Evolutionary conservation across 2,797 vertebrate species (phyloP), one percentile per base, ranked within the genome.

Genomic region (Oreonectes daqikongensis): DNA sequence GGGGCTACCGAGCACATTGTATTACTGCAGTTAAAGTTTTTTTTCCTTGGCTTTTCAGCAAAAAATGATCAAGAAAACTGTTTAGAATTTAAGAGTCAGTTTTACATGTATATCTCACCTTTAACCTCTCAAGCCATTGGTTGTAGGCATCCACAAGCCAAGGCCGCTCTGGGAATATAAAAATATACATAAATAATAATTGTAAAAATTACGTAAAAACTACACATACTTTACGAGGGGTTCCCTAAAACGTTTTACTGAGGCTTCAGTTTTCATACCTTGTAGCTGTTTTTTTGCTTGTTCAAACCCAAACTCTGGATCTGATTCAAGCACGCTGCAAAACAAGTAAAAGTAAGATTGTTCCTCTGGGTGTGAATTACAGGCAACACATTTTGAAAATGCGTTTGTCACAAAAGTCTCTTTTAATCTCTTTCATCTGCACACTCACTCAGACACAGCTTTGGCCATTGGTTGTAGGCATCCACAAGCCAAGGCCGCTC

Each of bases 401-500:
- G 2, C 14, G 15, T 42, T 24, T 26, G 7, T 10, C 32, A 75
- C 2, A 14, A 22, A 55, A 14, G 10, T 26, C 24, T 59, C 55
- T 46, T 42, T 28, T n/a, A n/a, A 32, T 60, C 17, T 24, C 74
- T 69, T 69, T 78, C 20, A 3, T 12, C n/a, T 5, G 20, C 32
- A 26, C 69, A 95, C 97, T 92, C 93, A 99, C 98, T 98, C 97
- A 2, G 96, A 97, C 82, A 99, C 96, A 0, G 97, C 97, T 86
- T 98, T 98, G 84, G 84, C 98, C 98, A 99, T 78, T 93, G 90
- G 81, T 89, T 88, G 73, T 96, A 99, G 69, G 93, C 93, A 80
- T 99, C 98, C 67, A 99, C 89, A 0, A 99, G 92, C 98, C 98
- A 99, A 0, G 97, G 98, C 0, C 97, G 93, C 81, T 93, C 98